Conservation (phyloP, 2,113 vertebrate genomes). For the Bubo bubo region DNA sequence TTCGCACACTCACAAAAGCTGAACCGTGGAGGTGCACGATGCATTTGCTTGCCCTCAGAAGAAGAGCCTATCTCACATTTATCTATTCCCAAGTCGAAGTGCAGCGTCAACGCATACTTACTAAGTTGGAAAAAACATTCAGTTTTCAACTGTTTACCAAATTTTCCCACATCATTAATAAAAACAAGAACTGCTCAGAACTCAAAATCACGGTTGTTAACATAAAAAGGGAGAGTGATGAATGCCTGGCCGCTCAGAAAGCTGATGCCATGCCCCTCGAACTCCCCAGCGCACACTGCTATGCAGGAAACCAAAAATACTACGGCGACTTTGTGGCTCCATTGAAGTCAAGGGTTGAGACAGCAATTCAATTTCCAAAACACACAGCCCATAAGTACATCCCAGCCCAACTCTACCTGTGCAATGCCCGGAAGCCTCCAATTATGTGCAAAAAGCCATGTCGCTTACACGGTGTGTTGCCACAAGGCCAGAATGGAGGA, state of each 20-base stretch:
- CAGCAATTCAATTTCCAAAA: background rate
- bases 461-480: accelerated
- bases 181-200: background rate
- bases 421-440: background rate
- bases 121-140: background rate
- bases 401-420: background rate
- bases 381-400: background rate
- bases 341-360: background rate
- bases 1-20: background rate
- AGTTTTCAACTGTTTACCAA: background rate
- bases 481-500: background rate
- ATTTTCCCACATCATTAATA: background rate
- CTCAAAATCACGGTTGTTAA: background rate
- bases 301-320: background rate
- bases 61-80: background rate
- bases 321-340: accelerated
- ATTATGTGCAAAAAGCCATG: accelerated
- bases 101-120: background rate
- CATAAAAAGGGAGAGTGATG: background rate
- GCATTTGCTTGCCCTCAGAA: background rate
- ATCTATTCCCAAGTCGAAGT: background rate
- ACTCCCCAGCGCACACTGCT: background rate
- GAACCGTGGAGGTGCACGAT: background rate
- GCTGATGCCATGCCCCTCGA: accelerated
- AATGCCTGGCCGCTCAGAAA: background rate